Evolutionary conservation across 2,797 vertebrate genomes (phyloP), one percentile per base, ranked within the genome.

Genomic region (Anguilla megastoma): DNA sequence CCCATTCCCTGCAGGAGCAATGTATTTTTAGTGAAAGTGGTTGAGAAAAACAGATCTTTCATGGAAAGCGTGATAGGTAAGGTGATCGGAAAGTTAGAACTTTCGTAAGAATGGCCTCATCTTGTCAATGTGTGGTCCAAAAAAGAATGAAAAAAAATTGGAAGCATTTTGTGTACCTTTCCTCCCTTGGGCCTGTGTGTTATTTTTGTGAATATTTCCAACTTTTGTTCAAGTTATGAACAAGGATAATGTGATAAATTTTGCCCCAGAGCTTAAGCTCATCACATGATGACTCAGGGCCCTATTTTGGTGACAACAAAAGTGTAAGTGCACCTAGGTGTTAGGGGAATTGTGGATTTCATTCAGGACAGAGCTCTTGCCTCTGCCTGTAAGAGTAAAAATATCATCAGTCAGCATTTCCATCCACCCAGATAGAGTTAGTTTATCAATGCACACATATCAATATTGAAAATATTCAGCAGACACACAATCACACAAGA

Each of bases 171-270:
- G 8, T 9, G 21, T 66, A n/a, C 8, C 0, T 48, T 24, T 71
- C 45, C 36, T 69, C 14, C 30, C n/a, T n/a, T 63, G 60, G 10
- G 30, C 21, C 36, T 66, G 16, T 24, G 58, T 71, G 12, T 18
- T 69, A 21, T 48, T 85, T 85, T 60, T 33, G 27, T 36, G 50
- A 8, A 58, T 85, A 33, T 85, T 60, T 85, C 2, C 4, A 1
- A 16, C 33, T 82, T 87, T 76, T 41, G 21, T 52, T 80, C 71
- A 80, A 58, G 33, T 86, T 63, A 50, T 69, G 4, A 50, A 85
- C n/a, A 88, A 41, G 84, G 33, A 87, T 16, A 18, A 24, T 74
- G 9, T 36, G 83, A 85, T 21, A 74, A 48, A 85, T 76, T 84
- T 24, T 18, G 16, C 33, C 33, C 33, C 21, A 45, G 63, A 86